These are phyloP conservation scores for Ramphastos sulfuratus DNA, from an alignment of 2,113 vertebrate species.

Conservation along the genomic window DNA sequence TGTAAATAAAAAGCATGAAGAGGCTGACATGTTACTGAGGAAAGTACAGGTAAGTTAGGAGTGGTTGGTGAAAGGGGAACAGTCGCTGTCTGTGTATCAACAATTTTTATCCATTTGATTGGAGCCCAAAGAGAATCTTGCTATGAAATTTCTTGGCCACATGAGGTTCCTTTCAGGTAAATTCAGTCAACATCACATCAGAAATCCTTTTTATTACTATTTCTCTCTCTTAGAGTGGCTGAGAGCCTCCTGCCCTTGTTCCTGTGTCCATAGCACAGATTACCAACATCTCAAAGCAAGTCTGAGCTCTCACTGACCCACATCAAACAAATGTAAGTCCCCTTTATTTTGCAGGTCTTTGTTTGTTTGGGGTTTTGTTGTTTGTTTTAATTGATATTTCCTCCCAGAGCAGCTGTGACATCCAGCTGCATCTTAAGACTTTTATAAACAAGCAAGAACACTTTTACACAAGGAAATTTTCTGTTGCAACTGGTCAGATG, in stretches of 20 bases:
- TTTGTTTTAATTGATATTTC: background rate
- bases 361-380: no score
- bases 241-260: background rate
- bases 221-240: no score
- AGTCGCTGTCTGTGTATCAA: background rate
- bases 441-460: background rate
- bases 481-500: background rate
- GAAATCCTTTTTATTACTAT: no score
- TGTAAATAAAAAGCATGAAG: background rate
- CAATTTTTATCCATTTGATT: background rate
- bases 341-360: background rate
- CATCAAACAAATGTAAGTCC: rapidly evolving
- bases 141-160: background rate
- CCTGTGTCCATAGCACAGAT: background rate
- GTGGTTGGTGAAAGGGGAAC: background rate
- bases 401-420: background rate
- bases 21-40: background rate
- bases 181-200: background rate
- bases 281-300: background rate
- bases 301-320: background rate
- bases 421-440: background rate
- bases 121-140: background rate
- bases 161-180: background rate
- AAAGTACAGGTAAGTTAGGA: background rate
- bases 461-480: background rate